Conservation (phyloP, 2,888 invertebrate genomes). For the Candidula unifasciata region DNA sequence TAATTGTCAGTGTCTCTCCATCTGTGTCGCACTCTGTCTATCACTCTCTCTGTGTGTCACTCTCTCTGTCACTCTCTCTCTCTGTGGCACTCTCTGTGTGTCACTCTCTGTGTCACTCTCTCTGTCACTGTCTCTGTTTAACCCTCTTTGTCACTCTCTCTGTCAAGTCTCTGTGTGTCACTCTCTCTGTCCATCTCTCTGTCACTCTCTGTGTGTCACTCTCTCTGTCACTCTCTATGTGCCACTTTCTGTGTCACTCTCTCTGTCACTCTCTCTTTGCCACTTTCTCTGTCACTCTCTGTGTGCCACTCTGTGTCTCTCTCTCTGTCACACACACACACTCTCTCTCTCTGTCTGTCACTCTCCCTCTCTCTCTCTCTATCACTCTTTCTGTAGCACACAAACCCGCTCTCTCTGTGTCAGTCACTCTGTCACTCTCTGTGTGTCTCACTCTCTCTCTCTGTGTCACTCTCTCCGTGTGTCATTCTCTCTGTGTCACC, state of each 20-base stretch:
- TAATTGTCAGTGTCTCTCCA: too few relatives aligned
- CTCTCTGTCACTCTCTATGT: neutral
- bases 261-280: neutral
- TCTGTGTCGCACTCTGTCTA: too few relatives aligned
- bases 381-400: too few relatives aligned
- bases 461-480: slow-evolving; percentile 12
- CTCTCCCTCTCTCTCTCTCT: too few relatives aligned
- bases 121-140: neutral
- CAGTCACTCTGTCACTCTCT: neutral
- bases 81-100: neutral
- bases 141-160: neutral
- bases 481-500: neutral
- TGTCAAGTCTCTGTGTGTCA: neutral
- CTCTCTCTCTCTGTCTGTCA: neutral
- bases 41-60: too few relatives aligned
- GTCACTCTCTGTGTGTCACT: neutral
- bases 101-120: neutral
- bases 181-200: slow-evolving; percentile 3
- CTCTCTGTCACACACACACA: neutral
- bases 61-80: too few relatives aligned
- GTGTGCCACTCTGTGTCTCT: neutral
- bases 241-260: neutral
- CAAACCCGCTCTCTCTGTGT: neutral
- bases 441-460: neutral
- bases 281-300: slow-evolving; percentile 20